phyloP scores from a whole-genome alignment of 2,113 vertebrate species.

The Trematomus loennbergii region DNA sequence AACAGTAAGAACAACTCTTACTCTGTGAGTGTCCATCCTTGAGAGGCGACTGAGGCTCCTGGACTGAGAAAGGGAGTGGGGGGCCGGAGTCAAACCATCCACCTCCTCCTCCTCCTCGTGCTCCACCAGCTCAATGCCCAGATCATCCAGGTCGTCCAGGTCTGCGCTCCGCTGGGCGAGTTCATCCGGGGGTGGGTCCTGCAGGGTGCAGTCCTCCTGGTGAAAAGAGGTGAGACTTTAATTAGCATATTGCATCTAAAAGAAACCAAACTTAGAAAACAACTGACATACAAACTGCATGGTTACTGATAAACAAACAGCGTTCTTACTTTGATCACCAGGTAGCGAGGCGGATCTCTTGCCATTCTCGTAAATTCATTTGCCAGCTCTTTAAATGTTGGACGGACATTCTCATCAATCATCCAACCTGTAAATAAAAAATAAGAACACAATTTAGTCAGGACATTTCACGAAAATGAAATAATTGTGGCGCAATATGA shows the following conservation, averaged over 20 bases:
- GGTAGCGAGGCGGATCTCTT: slow-evolving; percentile 92
- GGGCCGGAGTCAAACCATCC: slow-evolving; percentile 66
- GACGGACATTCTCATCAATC: slow-evolving; percentile 96
- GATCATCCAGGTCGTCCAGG: slow-evolving; percentile 85
- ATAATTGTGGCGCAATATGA: not conserved
- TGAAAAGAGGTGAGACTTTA: slow-evolving; percentile 5
- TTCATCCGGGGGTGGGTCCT: slow-evolving; percentile 81
- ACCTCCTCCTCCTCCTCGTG: slow-evolving; percentile 71
- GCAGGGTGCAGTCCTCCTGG: slow-evolving; percentile 81
- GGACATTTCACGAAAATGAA: not conserved
- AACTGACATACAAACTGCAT: not conserved
- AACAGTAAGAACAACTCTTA: slow-evolving; percentile 19
- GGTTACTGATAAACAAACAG: not conserved
- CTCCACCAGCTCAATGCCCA: slow-evolving; percentile 85
- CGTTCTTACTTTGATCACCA: slow-evolving; percentile 91
- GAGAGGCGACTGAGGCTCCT: slow-evolving; percentile 74
- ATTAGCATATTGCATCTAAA: not conserved
- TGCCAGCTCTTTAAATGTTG: slow-evolving; percentile 95
- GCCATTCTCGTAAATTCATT: slow-evolving; percentile 97
- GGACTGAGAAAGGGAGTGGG: slow-evolving; percentile 69
- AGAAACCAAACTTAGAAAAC: not conserved
- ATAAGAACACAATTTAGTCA: not conserved
- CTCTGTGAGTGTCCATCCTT: slow-evolving; percentile 77
- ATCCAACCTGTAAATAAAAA: slow-evolving; percentile 89
- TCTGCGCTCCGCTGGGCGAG: slow-evolving; percentile 84